phyloP scores from a whole-genome alignment of 2,888 invertebrate genomes.

The Athalia circularis region DNA sequence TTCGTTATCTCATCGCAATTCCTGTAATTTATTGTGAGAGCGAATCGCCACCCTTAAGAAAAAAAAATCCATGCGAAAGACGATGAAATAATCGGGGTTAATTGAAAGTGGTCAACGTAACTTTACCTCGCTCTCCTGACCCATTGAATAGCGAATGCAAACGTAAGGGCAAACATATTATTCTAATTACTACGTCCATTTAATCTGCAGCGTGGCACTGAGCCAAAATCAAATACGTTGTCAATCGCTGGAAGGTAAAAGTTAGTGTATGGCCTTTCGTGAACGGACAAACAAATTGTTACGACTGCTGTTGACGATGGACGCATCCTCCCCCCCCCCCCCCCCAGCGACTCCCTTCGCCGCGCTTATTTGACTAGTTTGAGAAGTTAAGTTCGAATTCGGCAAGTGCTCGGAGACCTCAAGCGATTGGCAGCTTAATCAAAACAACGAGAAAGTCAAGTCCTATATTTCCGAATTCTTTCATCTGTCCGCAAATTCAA shows the following conservation, averaged over 20 bases:
- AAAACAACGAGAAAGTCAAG: slow-evolving; percentile 3
- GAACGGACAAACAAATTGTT: slow-evolving; percentile 38
- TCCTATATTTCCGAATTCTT: background rate
- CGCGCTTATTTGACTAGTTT: no score
- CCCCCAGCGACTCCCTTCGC: no score
- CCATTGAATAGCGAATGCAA: slow-evolving; percentile 29
- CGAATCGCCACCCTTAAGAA: background rate
- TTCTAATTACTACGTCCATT: slow-evolving; percentile 22
- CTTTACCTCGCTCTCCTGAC: slow-evolving; percentile 19
- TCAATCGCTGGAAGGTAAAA: slow-evolving; percentile 9
- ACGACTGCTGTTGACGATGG: slow-evolving; percentile 27
- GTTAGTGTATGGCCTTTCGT: slow-evolving; percentile 17
- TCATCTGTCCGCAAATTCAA: background rate
- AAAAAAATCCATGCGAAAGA: background rate
- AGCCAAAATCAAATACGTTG: slow-evolving; percentile 18
- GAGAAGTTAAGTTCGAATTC: slow-evolving; percentile 41
- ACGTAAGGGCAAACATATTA: slow-evolving; percentile 29
- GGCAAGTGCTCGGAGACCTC: slow-evolving; percentile 20
- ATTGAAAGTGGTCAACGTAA: slow-evolving; percentile 19
- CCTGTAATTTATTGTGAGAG: background rate
- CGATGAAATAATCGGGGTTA: slow-evolving; percentile 11
- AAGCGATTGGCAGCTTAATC: slow-evolving; percentile 22
- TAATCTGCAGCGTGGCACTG: slow-evolving; percentile 16
- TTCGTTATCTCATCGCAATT: background rate
- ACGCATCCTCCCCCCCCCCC: background rate